These are phyloP conservation scores for Eulemur albifrons DNA, from an alignment of 2,797 vertebrate species.

Conservation along the genomic window DNA sequence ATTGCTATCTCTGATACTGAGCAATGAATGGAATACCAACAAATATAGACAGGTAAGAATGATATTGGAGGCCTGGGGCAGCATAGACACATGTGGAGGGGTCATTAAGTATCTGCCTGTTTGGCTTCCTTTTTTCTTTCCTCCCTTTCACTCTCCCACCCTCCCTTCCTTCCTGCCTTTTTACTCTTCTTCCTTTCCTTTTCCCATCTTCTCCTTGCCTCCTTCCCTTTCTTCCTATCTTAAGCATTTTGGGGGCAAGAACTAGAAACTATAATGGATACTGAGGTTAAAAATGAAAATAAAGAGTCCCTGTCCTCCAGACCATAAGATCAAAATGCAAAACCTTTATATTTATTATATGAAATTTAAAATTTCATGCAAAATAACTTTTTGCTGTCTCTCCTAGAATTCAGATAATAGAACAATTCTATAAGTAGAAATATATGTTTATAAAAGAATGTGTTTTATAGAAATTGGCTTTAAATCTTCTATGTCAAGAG, in stretches of 20 bases:
- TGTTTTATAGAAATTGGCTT: not conserved
- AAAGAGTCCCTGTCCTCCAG: not conserved
- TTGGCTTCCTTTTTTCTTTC: not conserved
- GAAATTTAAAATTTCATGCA: not conserved
- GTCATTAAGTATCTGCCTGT: not conserved
- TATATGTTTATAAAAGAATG: not conserved
- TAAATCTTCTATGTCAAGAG: not conserved
- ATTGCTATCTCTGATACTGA: not conserved
- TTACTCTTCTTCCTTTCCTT: not conserved
- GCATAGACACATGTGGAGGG: not conserved
- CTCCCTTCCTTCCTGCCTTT: not conserved
- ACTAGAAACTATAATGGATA: not conserved
- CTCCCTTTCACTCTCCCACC: not conserved
- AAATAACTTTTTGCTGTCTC: not conserved
- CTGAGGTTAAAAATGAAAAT: not conserved
- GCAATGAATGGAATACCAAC: not conserved
- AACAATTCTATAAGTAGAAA: not conserved
- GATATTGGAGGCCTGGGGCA: not conserved
- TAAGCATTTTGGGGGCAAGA: not conserved
- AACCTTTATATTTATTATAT: not conserved
- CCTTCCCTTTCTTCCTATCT: not conserved
- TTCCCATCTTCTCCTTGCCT: not conserved
- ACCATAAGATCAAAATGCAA: not conserved
- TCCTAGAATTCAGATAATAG: not conserved
- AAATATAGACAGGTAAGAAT: not conserved